These are phyloP conservation scores for Ptilodon capucinus DNA, from an alignment of 2,888 invertebrate species.

Conservation along the genomic window DNA sequence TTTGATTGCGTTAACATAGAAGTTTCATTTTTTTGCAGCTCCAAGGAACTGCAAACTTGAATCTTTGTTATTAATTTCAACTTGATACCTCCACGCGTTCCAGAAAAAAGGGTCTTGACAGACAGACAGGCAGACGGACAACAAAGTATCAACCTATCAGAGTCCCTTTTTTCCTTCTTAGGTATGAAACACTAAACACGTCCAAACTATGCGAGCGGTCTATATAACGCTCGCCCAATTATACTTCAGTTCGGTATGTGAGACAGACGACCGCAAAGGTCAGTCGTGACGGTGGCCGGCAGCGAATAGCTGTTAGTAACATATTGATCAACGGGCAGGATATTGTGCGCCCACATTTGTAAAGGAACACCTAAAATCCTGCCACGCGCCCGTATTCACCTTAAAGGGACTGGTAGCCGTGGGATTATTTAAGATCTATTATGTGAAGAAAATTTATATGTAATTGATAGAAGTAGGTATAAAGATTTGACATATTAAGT, in stretches of 20 bases:
- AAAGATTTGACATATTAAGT: too few relatives aligned
- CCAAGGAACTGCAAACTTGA: too few relatives aligned
- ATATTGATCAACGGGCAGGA: constrained; percentile 7
- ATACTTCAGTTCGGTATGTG: constrained; percentile 24
- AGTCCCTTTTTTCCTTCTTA: too few relatives aligned
- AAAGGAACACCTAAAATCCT: background rate
- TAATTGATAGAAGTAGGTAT: background rate
- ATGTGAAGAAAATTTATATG: background rate
- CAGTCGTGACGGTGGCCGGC: constrained; percentile 36
- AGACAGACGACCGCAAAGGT: constrained; percentile 41
- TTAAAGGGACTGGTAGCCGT: constrained; percentile 2
- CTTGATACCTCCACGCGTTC: too few relatives aligned
- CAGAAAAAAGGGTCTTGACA: too few relatives aligned
- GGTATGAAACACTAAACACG: too few relatives aligned
- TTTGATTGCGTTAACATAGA: too few relatives aligned
- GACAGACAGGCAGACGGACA: too few relatives aligned
- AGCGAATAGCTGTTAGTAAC: constrained; percentile 7
- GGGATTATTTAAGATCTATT: background rate
- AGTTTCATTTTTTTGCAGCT: too few relatives aligned
- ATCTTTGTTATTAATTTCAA: too few relatives aligned
- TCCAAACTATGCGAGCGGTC: background rate
- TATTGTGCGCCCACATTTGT: constrained; percentile 7
- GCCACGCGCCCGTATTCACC: constrained; percentile 28
- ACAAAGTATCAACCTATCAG: too few relatives aligned
- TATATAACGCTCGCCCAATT: background rate